phyloP scores from a whole-genome alignment of 2,797 vertebrate species.

The Spinibarbus caldwelli region DNA sequence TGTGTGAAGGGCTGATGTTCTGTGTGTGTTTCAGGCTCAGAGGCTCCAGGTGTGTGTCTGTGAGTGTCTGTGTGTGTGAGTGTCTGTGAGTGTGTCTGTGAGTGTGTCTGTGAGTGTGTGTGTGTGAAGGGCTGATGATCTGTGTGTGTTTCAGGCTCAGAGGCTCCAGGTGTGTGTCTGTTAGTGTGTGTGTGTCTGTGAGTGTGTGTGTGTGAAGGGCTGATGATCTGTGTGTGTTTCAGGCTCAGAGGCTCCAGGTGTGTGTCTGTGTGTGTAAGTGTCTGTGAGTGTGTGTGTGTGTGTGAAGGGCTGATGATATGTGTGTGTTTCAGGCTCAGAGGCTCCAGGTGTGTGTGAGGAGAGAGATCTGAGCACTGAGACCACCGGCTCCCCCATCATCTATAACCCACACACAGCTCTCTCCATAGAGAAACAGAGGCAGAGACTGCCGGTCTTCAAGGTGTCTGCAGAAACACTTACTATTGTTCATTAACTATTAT shows the following conservation, averaged over 20 bases:
- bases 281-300: not conserved
- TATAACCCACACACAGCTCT: constrained; percentile 92
- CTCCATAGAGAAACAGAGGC: constrained; percentile 96
- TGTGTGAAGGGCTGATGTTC: not conserved
- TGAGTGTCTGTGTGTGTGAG: no score
- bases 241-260: no score
- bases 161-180: constrained; percentile 85
- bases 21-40: constrained; percentile 79
- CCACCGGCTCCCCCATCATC: constrained; percentile 81
- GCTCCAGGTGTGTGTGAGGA: constrained; percentile 93
- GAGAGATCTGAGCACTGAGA: constrained; percentile 88
- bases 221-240: no score
- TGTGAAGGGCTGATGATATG: not conserved
- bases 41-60: constrained; percentile 85
- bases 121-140: not conserved
- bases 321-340: constrained; percentile 82
- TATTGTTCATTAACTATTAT: not conserved
- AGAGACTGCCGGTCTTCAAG: constrained; percentile 97
- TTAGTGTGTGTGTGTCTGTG: no score
- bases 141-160: constrained; percentile 79
- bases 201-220: not conserved
- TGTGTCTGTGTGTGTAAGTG: no score
- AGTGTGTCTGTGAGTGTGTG: no score
- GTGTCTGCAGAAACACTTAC: constrained; percentile 69
- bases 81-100: not conserved